Base-by-base conservation (phyloP, 2,888 invertebrate genomes). In the Perizoma flavofasciatum region DNA sequence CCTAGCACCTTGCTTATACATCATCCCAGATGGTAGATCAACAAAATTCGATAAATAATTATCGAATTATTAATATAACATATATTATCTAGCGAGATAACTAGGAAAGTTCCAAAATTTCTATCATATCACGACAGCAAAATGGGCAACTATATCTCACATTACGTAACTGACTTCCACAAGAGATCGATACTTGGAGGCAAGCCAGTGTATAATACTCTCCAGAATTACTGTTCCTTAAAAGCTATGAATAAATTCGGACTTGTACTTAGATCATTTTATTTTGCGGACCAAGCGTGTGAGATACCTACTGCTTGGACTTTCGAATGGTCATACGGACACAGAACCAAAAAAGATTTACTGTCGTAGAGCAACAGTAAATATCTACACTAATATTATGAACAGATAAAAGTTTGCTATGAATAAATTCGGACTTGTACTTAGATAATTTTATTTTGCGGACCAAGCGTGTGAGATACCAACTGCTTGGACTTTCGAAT, bases 121-220 rank as follows among this genome's bases (percentile, higher is more conserved):
- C n/a, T n/a, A n/a, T n/a, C n/a, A n/a, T n/a, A 5, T 55, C 41
- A 41, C 9, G 34, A 41, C 41, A 55, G 33, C 49, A 9, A 41
- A 48, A 45, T 55, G 33, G 49, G 49, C n/a, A 33, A 55, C 45
- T 43, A 49, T 10, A 55, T 37, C 49, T 22, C 22, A 39, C 40
- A 58, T 73, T 70, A 72, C 66, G 66, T 72, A 77, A 74, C 62
- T 60, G 61, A 60, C 64, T 56, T 64, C 68, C 66, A 60, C 68
- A 70, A 74, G 59, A 49, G 70, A 75, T 78, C 78, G 68, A 78
- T 78, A 72, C 50, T 75, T 78, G 78, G 78, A 74, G 63, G 58
- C 56, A 52, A 63, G 77, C 78, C 78, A 78, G 69, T 59, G 34
- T 56, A 57, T 62, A 55, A 62, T 52, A 58, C 63, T 63, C 52